These are phyloP conservation scores for Notechis scutatus DNA, from an alignment of 2,113 vertebrate species.

Conservation along the genomic window DNA sequence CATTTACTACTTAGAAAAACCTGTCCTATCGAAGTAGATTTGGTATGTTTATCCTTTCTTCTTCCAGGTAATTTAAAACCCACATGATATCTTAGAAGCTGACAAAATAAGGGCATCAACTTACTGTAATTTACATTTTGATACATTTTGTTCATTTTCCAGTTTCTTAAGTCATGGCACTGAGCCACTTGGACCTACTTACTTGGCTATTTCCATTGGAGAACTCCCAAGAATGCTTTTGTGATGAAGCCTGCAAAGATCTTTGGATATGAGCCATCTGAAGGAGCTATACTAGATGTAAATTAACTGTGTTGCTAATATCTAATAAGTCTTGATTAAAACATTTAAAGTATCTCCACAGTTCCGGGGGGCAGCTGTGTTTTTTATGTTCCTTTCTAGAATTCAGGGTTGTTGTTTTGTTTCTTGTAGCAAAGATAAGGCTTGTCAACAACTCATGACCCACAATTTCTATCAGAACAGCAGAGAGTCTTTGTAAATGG, in stretches of 20 bases:
- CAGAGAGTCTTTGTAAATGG: background rate
- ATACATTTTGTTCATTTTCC: slow-evolving; percentile 14
- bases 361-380: background rate
- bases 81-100: background rate
- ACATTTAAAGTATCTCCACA: background rate
- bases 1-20: background rate
- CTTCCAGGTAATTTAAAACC: background rate
- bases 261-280: background rate
- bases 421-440: background rate
- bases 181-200: background rate
- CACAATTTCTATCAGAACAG: background rate
- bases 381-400: background rate
- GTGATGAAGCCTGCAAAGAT: slow-evolving; percentile 3
- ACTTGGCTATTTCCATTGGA: slow-evolving; percentile 12
- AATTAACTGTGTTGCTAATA: slow-evolving; percentile 1
- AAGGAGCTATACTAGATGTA: slow-evolving; percentile 1
- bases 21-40: too few species aligned
- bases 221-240: slow-evolving; percentile 12
- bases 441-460: background rate
- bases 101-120: background rate
- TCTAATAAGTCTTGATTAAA: background rate
- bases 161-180: slow-evolving; percentile 14
- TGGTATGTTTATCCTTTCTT: background rate
- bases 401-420: background rate
- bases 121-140: slow-evolving; percentile 6